Evolutionary conservation across 2,888 invertebrate genomes (phyloP).

Genomic region (Aporophyla lueneburgensis): DNA sequence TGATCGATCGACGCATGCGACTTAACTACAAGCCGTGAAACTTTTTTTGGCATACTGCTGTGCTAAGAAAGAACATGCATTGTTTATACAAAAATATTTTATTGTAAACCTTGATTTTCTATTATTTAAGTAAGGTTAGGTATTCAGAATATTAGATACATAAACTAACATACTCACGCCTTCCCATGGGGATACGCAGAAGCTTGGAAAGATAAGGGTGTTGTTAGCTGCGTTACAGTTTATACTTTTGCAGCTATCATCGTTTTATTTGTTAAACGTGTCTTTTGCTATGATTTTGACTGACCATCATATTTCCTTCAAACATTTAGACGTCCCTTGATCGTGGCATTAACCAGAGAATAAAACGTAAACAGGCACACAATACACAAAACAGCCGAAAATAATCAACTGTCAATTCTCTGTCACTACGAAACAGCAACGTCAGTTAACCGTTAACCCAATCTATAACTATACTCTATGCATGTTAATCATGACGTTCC

Average conservation of each 20-base stretch:
- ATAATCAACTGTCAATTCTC: neutral
- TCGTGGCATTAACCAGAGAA: neutral
- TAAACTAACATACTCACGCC: too few species aligned
- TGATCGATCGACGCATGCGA: too few species aligned
- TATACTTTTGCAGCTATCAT: too few species aligned
- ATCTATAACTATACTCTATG: too few species aligned
- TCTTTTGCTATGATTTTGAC: too few species aligned
- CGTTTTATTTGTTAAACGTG: too few species aligned
- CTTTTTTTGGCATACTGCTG: neutral
- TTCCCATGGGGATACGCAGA: too few species aligned
- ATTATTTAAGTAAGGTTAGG: neutral
- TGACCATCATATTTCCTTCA: neutral
- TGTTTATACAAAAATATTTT: conserved; percentile 40
- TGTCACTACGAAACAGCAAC: neutral
- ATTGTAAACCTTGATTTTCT: conserved; percentile 37
- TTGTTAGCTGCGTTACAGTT: too few species aligned
- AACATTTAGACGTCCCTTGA: neutral
- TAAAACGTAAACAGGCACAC: neutral
- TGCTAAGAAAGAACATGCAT: conserved; percentile 3
- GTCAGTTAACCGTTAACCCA: neutral
- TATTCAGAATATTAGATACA: conserved; percentile 5
- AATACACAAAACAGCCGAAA: neutral
- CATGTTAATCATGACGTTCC: conserved; percentile 13
- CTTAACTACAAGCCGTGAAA: too few species aligned
- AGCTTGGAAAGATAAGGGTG: too few species aligned